Evolutionary conservation across 2,113 vertebrate genomes (phyloP).

Genomic region (Apteryx mantelli): DNA sequence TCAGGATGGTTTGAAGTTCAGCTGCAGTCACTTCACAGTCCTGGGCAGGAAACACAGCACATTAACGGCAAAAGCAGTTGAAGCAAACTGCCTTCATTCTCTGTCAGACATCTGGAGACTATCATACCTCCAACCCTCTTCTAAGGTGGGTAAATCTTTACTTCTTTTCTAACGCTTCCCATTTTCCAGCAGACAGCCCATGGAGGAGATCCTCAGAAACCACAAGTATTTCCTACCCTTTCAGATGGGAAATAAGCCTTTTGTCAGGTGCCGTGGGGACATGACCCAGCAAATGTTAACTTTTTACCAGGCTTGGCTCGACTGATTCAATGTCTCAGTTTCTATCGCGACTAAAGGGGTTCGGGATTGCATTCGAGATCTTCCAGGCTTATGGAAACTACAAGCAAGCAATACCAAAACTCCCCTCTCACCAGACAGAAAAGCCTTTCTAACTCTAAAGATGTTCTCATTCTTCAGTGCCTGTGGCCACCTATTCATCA

Average conservation of each 20-base stretch:
- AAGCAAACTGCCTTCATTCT: neutral
- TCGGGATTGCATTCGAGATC: neutral
- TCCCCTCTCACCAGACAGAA: neutral
- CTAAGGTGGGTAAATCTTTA: neutral
- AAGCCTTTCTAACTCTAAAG: neutral
- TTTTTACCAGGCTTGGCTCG: neutral
- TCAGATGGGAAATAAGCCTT: neutral
- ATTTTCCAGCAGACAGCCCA: neutral
- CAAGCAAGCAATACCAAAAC: neutral
- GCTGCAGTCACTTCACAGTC: slow-evolving; percentile 82
- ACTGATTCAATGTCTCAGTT: neutral
- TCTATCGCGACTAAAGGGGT: neutral
- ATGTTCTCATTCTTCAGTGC: neutral
- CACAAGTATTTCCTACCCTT: neutral
- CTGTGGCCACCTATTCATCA: neutral
- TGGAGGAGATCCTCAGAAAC: neutral
- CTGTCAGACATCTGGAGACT: neutral
- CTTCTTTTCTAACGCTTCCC: neutral
- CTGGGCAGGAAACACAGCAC: slow-evolving; percentile 63
- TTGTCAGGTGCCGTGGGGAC: neutral
- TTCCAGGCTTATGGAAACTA: neutral
- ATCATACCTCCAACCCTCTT: neutral
- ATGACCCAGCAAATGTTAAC: neutral
- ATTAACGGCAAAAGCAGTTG: neutral
- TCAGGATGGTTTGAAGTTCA: slow-evolving; percentile 84